Percentiles rank a stretch among this genome's conserved stretches.
Conservation (phyloP, 2,888 invertebrate genomes). For the Pammene aurita region DNA sequence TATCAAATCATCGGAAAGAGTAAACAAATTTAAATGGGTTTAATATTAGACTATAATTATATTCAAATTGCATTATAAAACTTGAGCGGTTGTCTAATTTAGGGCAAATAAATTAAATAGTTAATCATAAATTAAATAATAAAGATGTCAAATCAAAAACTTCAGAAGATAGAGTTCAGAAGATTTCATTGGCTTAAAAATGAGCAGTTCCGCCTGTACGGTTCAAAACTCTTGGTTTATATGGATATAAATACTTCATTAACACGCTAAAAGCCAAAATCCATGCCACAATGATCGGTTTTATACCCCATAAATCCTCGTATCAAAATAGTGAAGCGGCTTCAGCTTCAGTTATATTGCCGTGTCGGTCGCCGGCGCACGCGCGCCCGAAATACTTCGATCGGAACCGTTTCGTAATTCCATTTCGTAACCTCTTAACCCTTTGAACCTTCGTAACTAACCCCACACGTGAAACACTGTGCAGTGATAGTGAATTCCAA, state of each 20-base stretch:
- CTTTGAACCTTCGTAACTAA: conserved; percentile 54
- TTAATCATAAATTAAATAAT: too few species aligned
- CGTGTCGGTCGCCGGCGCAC: conserved; percentile 55
- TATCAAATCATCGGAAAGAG: too few species aligned
- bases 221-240: neutral
- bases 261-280: conserved; percentile 1
- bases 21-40: too few species aligned
- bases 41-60: too few species aligned
- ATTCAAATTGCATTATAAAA: too few species aligned
- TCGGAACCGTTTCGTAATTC: conserved; percentile 64
- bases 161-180: too few species aligned
- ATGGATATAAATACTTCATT: conserved; percentile 11
- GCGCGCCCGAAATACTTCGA: conserved; percentile 52
- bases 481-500: conserved; percentile 39
- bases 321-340: conserved; percentile 31
- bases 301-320: conserved; percentile 28
- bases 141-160: too few species aligned
- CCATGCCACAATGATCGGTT: conserved; percentile 24
- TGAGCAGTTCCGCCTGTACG: neutral
- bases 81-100: too few species aligned
- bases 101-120: too few species aligned
- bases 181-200: too few species aligned
- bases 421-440: conserved; percentile 52
- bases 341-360: conserved; percentile 51
- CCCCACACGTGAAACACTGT: conserved; percentile 45